These are phyloP conservation scores for Lanius ludovicianus DNA, from an alignment of 2,113 vertebrate genomes.

Conservation along the genomic window DNA sequence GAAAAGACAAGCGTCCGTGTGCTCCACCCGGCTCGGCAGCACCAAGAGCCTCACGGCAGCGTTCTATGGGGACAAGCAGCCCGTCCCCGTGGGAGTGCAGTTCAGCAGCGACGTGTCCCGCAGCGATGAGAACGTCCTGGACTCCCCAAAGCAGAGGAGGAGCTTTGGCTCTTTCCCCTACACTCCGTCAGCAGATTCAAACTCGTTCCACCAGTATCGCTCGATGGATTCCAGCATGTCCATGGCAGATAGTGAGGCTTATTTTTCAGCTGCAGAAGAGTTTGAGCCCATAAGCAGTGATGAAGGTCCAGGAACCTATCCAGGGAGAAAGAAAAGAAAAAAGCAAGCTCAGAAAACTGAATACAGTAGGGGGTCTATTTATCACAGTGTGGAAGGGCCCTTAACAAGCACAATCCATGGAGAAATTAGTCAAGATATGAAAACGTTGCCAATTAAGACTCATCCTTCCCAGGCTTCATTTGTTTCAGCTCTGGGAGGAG, in stretches of 20 bases:
- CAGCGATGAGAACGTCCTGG: conserved; percentile 93
- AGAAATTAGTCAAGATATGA: conserved; percentile 82
- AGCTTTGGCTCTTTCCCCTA: conserved; percentile 97
- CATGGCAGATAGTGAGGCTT: conserved; percentile 96
- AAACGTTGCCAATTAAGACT: conserved; percentile 82
- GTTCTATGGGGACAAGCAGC: conserved; percentile 89
- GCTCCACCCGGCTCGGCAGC: conserved; percentile 90
- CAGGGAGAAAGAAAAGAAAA: conserved; percentile 91
- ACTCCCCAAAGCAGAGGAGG: conserved; percentile 91
- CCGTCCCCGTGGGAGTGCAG: conserved; percentile 86
- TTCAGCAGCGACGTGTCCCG: conserved; percentile 94
- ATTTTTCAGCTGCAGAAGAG: conserved; percentile 95
- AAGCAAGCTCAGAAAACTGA: conserved; percentile 87
- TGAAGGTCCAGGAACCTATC: conserved; percentile 96
- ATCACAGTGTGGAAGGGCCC: conserved; percentile 95
- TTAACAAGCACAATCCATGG: conserved; percentile 82
- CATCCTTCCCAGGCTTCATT: conserved; percentile 96
- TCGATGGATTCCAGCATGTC: conserved; percentile 97
- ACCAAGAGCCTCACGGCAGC: conserved; percentile 94
- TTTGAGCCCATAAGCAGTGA: conserved; percentile 97
- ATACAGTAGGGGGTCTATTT: conserved; percentile 90
- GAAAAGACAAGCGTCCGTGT: conserved; percentile 89
- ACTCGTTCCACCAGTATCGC: conserved; percentile 95
- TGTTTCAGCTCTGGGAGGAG: conserved; percentile 92
- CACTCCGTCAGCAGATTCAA: conserved; percentile 93